Base-by-base conservation (phyloP, 2,888 invertebrate species). In the Cotesia congregata region DNA sequence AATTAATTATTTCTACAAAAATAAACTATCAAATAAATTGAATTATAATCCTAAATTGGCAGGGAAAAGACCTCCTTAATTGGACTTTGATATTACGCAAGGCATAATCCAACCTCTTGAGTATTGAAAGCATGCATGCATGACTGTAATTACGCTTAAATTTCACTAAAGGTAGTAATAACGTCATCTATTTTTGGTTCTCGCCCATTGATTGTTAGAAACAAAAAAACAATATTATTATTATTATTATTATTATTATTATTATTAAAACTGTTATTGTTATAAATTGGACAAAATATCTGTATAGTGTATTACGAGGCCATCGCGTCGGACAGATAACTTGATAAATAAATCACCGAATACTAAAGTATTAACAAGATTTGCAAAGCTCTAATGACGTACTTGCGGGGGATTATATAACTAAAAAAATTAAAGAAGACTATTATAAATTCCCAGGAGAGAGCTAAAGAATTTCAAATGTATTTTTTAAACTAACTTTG, bases 251-350 rank as follows among this genome's bases (percentile, higher is more conserved):
- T 30, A 30, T 30, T 30, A 30, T 30, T 30, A 30, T 30, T 30
- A 3, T 30, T 30, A 30, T 30, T 30, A 30, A 3, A 30, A 30
- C 3, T 30, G 3, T 30, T 30, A 30, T 17, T 41, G 9, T 41
- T 41, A 50, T 50, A 50, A 12, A 50, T 50, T 50, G 50, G 50
- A 50, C 12, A 50, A 50, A 50, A 50, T 50, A 50, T 50, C 62
- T n/a, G 15, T n/a, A 62, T 62, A 59, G 30, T 70, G 12, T 39
- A 9, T 59, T 70, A 4, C 7, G n/a, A 38, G 39, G 59, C 71
- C 71, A 62, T 61, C 62, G 40, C n/a, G 38, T 20, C 72, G 39
- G 64, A n/a, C 62, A 62, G 72, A 72, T 64, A 64, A 64, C 38
- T 72, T 72, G 20, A 40, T 12, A 12, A 72, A 64, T 64, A 64